Evolutionary conservation across 2,797 vertebrate species (phyloP), one percentile per base, ranked within the genome.

Genomic region (Anabacerthia variegaticeps): DNA sequence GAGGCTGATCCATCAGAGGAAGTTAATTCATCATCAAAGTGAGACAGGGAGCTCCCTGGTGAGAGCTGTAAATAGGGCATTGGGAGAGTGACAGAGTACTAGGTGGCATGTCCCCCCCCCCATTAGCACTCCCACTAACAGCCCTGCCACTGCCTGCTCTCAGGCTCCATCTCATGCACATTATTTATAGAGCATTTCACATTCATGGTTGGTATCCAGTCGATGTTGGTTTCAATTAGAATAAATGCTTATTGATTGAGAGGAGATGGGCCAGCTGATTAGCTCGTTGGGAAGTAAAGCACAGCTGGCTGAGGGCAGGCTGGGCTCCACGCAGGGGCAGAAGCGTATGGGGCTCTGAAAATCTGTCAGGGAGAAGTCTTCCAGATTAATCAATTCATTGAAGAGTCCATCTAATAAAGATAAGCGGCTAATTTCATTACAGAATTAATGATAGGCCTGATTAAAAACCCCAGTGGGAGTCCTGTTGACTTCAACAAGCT

Each of bases 1-100:
- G 83, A 56, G 80, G 79, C 1, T 92, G 95, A 95, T 92, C 91
- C 10, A 0, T 92, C 90, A 86, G 75, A 94, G 80, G 81, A 96
- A 96, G 93, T 93, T 92, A 96, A 97, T 96, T 92, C 79, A 95
- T 95, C 93, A 95, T 89, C 84, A 93, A 97, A 96, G 93, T 5
- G 21, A 96, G 93, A 78, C 95, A 62, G 78, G 30, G 84, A 94
- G 69, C 86, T 93, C 91, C 93, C 94, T 51, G 90, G 77, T 85
- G 91, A 93, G 95, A 87, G 74, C 77, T 69, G 82, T 92, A 95
- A 97, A 97, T 87, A 95, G 95, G 89, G 62, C 85, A 91, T 5
- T 41, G 68, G 76, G 81, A 95, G 88, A 95, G 89, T 94, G 95
- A 95, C 94, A 81, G 92, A 92, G 84, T 32, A 56, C 62, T 86